Evolutionary conservation across 2,888 invertebrate species (phyloP), one percentile per base, ranked within the genome.

Genomic region (Drosophila formosana): DNA sequence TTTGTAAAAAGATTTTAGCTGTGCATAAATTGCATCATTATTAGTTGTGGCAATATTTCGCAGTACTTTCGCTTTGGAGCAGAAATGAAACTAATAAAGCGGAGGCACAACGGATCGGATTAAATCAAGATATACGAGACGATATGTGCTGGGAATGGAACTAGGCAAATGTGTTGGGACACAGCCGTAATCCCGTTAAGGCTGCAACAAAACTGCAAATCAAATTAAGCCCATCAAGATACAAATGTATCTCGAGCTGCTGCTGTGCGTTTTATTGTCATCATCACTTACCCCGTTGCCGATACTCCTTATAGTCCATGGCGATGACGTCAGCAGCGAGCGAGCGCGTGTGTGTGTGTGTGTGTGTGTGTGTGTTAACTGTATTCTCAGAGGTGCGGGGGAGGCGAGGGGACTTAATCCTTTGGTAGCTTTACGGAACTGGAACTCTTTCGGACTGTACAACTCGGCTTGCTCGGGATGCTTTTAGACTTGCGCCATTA

Each of bases 251-350:
- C 58, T 71, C 8, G 69, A 65, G 66, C 72, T 76, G 71, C 74
- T 75, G 85, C 85, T 83, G 82, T 78, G 89, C 69, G 73, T 68
- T 87, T 90, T 86, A 89, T 90, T 77, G 18, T 18, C 18, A 18
- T 18, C 18, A 66, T 71, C 65, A 91, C 93, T 93, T 90, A 94
- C 94, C 94, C 89, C 93, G 87, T 83, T 92, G 92, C 63, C 94
- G 91, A 86, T 94, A 94, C 90, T 94, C 94, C 66, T 92, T 91
- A 64, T 93, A 92, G 85, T 94, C 93, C 94, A 94, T 94, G 51
- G 67, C 76, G 46, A 52, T 66, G 65, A 52, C 53, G 75, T 62
- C 61, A 41, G 46, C 18, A 51, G 11, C 23, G n/a, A 37, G 18
- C 9, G 37, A 47, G 53, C 18, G 25, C 32, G 8, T 47, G 28